Base-by-base conservation (phyloP, 2,113 vertebrate genomes). In the Craseonycteris thonglongyai region DNA sequence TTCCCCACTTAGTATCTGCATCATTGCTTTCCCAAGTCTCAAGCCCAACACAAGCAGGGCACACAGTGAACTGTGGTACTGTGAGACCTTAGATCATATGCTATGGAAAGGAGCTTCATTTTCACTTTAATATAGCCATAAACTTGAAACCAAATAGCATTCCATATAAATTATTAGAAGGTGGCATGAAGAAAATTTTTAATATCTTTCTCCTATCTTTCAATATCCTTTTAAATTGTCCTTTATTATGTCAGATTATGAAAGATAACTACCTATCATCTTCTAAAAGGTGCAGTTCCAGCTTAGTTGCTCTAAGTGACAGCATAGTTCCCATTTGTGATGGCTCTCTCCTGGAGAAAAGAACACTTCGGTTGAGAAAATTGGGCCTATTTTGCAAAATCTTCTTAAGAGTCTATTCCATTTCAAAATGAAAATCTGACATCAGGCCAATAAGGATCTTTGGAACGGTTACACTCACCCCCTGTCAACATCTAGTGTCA, bases 391-490 rank as follows among this genome's bases (percentile, higher is more conserved):
- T 68, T 75, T 78, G 56, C n/a, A 90, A 74, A 78, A 47, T 6
- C 18, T 26, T 88, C 91, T 93, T 56, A 42, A 42, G 40, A 94
- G 72, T 33, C 33, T 59, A n/a, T 83, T 90, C 33, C n/a, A 59
- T 82, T 97, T 92, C 91, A 51, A 89, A 96, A 95, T 80, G 33
- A 54, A 96, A 94, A 96, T 63, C 81, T 93, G 51, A 84, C 49
- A 85, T 81, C 56, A 90, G 49, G 26, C 56, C 69, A 22, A 0
- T 71, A 74, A 95, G 69, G 61, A 65, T 21, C 45, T 28, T 56
- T 54, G 21, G 94, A 56, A 16, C 40, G 3, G 89, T 96, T 56
- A 61, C 61, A 69, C 26, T 51, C 5, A 19, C 28, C 5, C 24
- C 24, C 24, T 94, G 83, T 95, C 85, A 5, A 56, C 38, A 24